Evolutionary conservation across 2,113 vertebrate genomes (phyloP), one percentile per base, ranked within the genome.

Genomic region (Lutjanus erythropterus): DNA sequence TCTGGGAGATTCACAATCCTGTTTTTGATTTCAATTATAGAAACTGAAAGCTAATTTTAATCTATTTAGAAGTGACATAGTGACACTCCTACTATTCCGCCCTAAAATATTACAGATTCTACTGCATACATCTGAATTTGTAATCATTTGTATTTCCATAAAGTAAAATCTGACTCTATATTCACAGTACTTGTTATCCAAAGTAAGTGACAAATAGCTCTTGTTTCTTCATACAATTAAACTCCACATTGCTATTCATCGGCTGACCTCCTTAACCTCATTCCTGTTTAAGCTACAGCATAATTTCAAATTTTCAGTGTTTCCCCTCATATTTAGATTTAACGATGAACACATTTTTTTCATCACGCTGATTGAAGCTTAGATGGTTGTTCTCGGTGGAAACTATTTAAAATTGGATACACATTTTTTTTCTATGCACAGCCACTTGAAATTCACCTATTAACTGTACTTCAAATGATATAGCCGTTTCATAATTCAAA

Each of bases 401-500:
- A 91, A 90, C 55, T 72, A 76, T 89, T 91, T 92, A 85, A n/a
- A 94, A 90, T 85, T 86, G 77, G 89, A 88, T 87, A 78, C 74
- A 81, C 49, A 53, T 86, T 80, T 78, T 53, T 42, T 60, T 65
- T 39, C 71, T 59, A 71, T 78, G 75, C 61, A 71, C 73, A 61
- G 70, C 76, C 72, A 87, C 90, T 89, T 90, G 87, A 91, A 92
- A 91, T 86, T 91, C 88, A 85, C 80, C 77, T 81, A 87, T 93
- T 91, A 94, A 82, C 85, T 91, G 75, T 70, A 84, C 85, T 92
- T 91, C 84, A 94, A 92, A 92, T 91, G 86, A 93, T 90, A 88
- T 85, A 84, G 80, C 79, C 80, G 82, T 93, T 95, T 94, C 66
- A 93, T 93, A 94, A 94, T 94, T 94, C 89, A 95, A 94, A 91